These are phyloP conservation scores for Pogona vitticeps DNA, from an alignment of 2,113 vertebrate genomes.

Conservation along the genomic window DNA sequence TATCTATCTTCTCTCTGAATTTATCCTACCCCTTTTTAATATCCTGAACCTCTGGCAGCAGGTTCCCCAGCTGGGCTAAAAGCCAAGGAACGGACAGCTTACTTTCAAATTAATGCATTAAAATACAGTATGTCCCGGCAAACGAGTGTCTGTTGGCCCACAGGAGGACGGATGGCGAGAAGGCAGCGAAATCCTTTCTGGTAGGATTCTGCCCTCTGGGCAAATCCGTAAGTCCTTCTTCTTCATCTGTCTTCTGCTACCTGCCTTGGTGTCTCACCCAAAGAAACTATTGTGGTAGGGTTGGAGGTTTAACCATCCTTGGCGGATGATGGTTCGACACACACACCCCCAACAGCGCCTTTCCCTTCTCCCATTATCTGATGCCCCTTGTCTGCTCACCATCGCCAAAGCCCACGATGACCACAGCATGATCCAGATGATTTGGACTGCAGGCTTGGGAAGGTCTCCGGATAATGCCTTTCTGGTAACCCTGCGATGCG, in stretches of 20 bases:
- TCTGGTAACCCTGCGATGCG: neutral
- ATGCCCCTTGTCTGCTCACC: neutral
- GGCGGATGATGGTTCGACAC: too few species aligned
- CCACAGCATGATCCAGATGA: neutral
- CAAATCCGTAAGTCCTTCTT: too few species aligned
- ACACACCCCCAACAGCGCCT: too few species aligned
- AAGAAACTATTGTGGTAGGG: neutral
- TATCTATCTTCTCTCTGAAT: neutral
- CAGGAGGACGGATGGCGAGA: too few species aligned
- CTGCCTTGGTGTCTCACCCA: too few species aligned
- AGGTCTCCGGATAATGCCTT: neutral
- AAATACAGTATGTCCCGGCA: neutral
- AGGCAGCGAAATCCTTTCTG: too few species aligned
- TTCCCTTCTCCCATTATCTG: rapidly evolving
- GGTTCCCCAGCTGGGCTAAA: neutral
- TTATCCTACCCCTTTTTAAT: neutral
- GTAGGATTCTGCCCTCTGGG: too few species aligned
- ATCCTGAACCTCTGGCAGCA: neutral
- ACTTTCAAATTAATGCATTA: neutral
- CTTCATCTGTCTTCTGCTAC: too few species aligned
- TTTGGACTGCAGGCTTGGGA: neutral
- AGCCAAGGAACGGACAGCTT: neutral
- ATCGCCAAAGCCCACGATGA: neutral
- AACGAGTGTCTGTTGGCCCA: too few species aligned
- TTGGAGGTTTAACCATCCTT: too few species aligned